These are phyloP conservation scores for Tanytarsus gracilentus DNA, from an alignment of 2,888 invertebrate genomes.

Conservation along the genomic window DNA sequence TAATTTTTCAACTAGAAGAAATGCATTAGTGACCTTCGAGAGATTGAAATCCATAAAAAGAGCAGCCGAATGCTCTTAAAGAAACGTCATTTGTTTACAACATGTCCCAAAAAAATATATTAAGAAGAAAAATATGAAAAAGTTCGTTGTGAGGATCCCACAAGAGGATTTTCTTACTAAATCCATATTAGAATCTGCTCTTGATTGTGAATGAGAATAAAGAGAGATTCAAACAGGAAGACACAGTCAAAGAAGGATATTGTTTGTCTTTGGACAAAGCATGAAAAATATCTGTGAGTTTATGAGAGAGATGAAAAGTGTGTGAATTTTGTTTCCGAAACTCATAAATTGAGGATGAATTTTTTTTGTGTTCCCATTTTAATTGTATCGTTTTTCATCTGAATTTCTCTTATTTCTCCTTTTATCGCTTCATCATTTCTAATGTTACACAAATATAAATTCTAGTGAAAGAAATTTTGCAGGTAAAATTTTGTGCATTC, in stretches of 20 bases:
- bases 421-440: conserved; percentile 11
- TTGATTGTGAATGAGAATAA: conserved; percentile 2
- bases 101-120: conserved; percentile 4
- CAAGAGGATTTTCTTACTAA: not conserved
- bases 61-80: too few relatives aligned
- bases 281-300: not conserved
- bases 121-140: conserved; percentile 9
- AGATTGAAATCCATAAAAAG: too few relatives aligned
- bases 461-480: not conserved
- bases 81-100: too few relatives aligned
- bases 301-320: conserved; percentile 16
- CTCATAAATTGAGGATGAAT: conserved; percentile 7
- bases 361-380: conserved; percentile 6
- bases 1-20: too few relatives aligned
- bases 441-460: too few relatives aligned
- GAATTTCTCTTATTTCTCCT: not conserved
- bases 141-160: not conserved
- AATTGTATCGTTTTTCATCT: conserved; percentile 21
- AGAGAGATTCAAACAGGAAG: conserved; percentile 27
- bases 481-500: conserved; percentile 1
- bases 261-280: conserved; percentile 18
- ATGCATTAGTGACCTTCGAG: too few relatives aligned
- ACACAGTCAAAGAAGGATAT: conserved; percentile 23
- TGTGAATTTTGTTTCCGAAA: conserved; percentile 25
- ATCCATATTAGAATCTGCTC: conserved; percentile 22